Base-by-base conservation (phyloP, 2,797 vertebrate genomes). In the Argya squamiceps region DNA sequence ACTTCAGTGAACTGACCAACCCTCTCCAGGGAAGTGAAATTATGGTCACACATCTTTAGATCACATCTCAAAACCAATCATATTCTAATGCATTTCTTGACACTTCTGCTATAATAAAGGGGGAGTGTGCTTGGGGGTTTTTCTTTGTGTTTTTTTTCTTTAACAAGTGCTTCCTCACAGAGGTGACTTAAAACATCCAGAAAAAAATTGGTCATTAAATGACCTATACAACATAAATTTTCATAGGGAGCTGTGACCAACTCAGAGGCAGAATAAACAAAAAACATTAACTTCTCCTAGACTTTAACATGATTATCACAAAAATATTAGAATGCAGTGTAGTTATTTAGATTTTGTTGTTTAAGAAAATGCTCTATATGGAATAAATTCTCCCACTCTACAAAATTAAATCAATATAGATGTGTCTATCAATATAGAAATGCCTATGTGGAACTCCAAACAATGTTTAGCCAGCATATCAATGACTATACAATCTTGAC, bases 1-100 rank as follows among this genome's bases (percentile, higher is more conserved):
- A 88, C 92, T 95, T 95, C 92, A 91, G 62, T 88, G 74, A 94
- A 92, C 93, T 93, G 89, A 92, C 92, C 89, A 94, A 65, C 53
- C 64, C 64, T 92, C 82, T 93, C 60, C 74, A 88, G 91, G 81
- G 74, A 96, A 91, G 74, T 65, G 56, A 93, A 96, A 96, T 94
- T 95, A 84, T 85, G 71, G 87, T 78, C 86, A 89, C 78, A 86
- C 56, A 89, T 88, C 89, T 92, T 96, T 94, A 92, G 80, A 94
- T 91, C 94, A 92, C 1, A 30, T 73, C 88, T 91, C 70, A 89
- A 81, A 81, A 94, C 77, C 78, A 95, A 96, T 95, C 95, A 96
- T 39, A 82, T 92, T 88, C 37, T 93, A 91, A 88, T 65, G 75
- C 55, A 77, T 56, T 95, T 91, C 71, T 91, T 89, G 29, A 91